phyloP scores from a whole-genome alignment of 1,140 invertebrate genomes.

The Listronotus bonariensis region DNA sequence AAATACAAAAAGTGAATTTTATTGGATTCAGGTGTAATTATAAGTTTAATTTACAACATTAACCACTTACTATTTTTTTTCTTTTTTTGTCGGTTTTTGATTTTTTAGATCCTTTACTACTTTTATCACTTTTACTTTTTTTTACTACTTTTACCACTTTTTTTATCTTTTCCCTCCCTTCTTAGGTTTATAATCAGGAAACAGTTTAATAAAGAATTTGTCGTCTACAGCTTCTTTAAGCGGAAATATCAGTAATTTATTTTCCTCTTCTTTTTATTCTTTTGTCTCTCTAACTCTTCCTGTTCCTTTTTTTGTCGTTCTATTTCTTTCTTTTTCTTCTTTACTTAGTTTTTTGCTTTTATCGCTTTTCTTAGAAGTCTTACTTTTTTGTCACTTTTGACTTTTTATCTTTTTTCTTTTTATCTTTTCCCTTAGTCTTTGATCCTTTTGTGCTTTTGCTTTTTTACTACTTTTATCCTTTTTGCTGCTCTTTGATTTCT shows the following conservation, averaged over 20 bases:
- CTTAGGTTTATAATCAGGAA: slow-evolving; percentile 43
- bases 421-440: slow-evolving; percentile 22
- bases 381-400: slow-evolving; percentile 26
- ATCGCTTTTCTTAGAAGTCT: slow-evolving; percentile 30
- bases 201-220: slow-evolving; percentile 41
- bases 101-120: slow-evolving; percentile 9
- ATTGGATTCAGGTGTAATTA: too few relatives aligned
- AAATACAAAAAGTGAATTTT: too few relatives aligned
- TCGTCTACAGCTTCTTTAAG: slow-evolving; percentile 43
- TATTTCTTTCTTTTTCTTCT: slow-evolving; percentile 39
- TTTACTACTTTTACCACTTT: slow-evolving; percentile 17
- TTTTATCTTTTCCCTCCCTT: background rate
- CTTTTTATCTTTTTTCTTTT: slow-evolving; percentile 1
- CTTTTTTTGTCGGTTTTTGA: slow-evolving; percentile 11
- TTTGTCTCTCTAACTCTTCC: slow-evolving; percentile 29
- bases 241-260: slow-evolving; percentile 45
- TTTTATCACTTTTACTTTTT: slow-evolving; percentile 29
- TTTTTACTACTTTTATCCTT: slow-evolving; percentile 9
- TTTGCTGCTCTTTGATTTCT: slow-evolving; percentile 4
- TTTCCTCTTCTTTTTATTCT: slow-evolving; percentile 31
- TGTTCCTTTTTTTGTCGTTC: slow-evolving; percentile 32
- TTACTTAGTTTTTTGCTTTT: slow-evolving; percentile 36
- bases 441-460: slow-evolving; percentile 25
- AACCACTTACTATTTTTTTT: slow-evolving; percentile 5
- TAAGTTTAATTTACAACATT: too few relatives aligned